phyloP scores from a whole-genome alignment of 2,113 vertebrate genomes.

The Engystomops pustulosus region DNA sequence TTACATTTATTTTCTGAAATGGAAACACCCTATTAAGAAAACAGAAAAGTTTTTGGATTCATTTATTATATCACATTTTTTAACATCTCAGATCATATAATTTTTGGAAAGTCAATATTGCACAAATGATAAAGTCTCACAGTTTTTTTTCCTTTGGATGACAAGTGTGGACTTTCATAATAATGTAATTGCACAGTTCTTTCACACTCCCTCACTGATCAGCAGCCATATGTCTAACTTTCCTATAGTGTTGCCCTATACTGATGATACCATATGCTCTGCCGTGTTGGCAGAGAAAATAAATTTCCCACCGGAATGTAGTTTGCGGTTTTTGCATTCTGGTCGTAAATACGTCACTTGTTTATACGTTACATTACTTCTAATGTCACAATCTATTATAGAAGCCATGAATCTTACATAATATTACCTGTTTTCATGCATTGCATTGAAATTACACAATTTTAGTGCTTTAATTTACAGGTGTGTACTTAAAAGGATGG shows the following conservation, averaged over 20 bases:
- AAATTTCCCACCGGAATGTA: constrained; percentile 36
- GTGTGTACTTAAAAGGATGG: background rate
- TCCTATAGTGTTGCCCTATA: constrained; percentile 32
- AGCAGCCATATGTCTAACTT: constrained; percentile 37
- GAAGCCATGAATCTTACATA: background rate
- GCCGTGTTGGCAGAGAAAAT: constrained; percentile 30
- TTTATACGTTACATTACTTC: constrained; percentile 2
- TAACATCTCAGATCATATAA: no score
- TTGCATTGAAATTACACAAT: background rate
- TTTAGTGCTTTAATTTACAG: background rate
- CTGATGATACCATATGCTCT: constrained; percentile 44
- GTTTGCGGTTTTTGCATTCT: constrained; percentile 24
- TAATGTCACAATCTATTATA: constrained; percentile 34
- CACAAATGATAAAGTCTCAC: background rate
- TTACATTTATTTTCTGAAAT: no score
- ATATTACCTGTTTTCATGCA: background rate
- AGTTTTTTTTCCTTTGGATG: background rate
- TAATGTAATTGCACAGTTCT: background rate
- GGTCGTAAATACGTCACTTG: constrained; percentile 22
- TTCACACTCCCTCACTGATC: constrained; percentile 31
- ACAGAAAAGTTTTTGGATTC: no score
- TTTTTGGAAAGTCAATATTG: no score
- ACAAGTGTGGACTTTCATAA: background rate
- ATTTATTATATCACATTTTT: no score
- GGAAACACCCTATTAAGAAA: no score